Evolutionary conservation across 2,113 vertebrate genomes (phyloP).

Genomic region (Catharus bicknelli): DNA sequence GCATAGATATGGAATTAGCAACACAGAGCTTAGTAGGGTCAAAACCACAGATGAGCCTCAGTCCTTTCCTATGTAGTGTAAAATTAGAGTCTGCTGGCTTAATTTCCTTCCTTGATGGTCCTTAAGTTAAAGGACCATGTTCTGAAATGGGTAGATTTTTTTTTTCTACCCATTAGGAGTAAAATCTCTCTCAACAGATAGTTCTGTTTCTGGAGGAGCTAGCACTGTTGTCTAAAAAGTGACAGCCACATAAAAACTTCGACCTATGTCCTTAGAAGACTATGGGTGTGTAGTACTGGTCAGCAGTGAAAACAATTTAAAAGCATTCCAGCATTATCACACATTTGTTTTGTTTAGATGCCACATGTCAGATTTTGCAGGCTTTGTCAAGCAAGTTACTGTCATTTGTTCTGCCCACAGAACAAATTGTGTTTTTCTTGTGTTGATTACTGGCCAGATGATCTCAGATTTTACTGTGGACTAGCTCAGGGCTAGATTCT

Average conservation of each 20-base stretch:
- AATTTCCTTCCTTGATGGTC: neutral
- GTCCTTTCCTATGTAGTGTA: neutral
- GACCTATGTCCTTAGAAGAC: neutral
- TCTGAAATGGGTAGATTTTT: neutral
- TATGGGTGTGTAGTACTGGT: neutral
- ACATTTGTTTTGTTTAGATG: neutral
- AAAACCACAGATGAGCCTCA: neutral
- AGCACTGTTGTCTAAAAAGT: neutral
- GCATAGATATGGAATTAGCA: neutral
- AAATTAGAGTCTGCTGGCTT: neutral
- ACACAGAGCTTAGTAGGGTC: neutral
- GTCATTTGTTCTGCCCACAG: neutral
- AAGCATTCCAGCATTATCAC: constrained; percentile 12
- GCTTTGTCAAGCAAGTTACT: neutral
- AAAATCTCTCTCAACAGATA: neutral
- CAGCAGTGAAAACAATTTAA: neutral
- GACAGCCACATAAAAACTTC: neutral
- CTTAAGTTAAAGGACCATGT: neutral
- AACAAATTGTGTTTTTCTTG: neutral
- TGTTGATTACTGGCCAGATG: neutral
- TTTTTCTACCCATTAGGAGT: neutral
- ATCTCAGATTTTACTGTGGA: neutral
- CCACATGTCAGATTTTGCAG: neutral
- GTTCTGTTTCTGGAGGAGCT: neutral
- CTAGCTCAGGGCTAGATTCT: neutral